Evolutionary conservation across 2,888 invertebrate genomes (phyloP), one percentile per base, ranked within the genome.

Genomic region (Resseliella maxima): DNA sequence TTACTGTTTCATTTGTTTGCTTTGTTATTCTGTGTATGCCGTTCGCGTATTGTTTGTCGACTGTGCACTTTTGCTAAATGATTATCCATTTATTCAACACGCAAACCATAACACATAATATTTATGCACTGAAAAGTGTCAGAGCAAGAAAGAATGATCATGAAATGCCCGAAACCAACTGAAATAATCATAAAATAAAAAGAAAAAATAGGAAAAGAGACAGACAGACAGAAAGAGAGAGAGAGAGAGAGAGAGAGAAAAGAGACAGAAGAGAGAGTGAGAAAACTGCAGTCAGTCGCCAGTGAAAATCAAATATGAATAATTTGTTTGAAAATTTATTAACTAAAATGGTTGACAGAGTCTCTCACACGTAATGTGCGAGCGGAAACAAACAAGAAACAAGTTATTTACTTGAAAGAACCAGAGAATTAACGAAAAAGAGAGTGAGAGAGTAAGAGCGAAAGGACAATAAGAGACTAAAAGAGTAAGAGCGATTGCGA

Each of bases 21-120:
- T 83, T 83, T 83, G 36, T n/a, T 2, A 10, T 21, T 21, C 38
- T 38, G 83, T n/a, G n/a, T n/a, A n/a, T n/a, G n/a, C n/a, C n/a
- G n/a, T n/a, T n/a, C n/a, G n/a, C n/a, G n/a, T n/a, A n/a, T 83
- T 83, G 83, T 83, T 36, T 83, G 83, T 83, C 83, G 83, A 83
- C 83, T 83, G 38, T 83, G 83, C 83, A 83, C 38, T 83, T 83
- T 83, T 83, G 83, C 38, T 38, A 83, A 83, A 83, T 83, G 83
- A 83, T 83, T 83, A 83, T 83, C 83, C 83, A 83, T 83, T 83
- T 83, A 83, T 38, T 38, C 18, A 38, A 38, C 83, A 83, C 83
- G 83, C 83, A 27, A 83, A 36, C 83, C 36, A 24, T 38, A 31
- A 15, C 72, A 31, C 21, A 50, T 12, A 50, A 50, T 12, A 15